Base-by-base conservation (phyloP, 92 coral and sea anemone species). In the Epizoanthus illoricatus region DNA sequence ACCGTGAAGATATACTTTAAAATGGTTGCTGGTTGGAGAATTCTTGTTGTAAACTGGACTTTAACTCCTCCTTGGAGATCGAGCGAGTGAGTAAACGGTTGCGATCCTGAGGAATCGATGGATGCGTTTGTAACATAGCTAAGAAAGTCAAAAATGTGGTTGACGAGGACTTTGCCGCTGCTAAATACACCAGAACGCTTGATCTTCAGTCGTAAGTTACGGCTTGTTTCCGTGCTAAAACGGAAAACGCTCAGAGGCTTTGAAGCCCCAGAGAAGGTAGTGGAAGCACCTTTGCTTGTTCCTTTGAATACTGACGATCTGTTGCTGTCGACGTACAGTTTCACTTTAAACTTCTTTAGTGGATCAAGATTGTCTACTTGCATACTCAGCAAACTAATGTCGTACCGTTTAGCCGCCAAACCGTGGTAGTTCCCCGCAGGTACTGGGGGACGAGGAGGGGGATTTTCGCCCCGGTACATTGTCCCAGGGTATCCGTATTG, bases 391-490 rank as follows among this genome's bases (percentile, higher is more conserved):
- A 89, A 41, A 10, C 74, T 39, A 40, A 86, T 81, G 11, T 69
- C 45, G 57, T 74, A 86, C 49, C 18, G 54, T n/a, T 81, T 84
- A 3, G 88, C 66, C 4, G 73, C 85, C 70, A 88, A 0, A 18
- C 28, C 61, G 7, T 88, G 75, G 79, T 85, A 88, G 42, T 57
- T 54, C 4, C 72, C 81, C 39, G 52, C 54, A 5, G 76, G 81
- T 39, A 62, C 79, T 8, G 21, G 42, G 33, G 40, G 63, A 13
- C 68, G 49, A 3, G 21, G 47, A 9, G 47, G 41, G 4, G 84
- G 87, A 13, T 86, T 82, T 63, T 86, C 87, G 12, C 92, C 92
- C 2, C 92, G 92, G 71, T 84, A 89, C 92, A 89, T 89, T 12
- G 84, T 87, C 19, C 90, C 92, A 69, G 87, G 74, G 47, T 70